Evolutionary conservation across 2,888 invertebrate genomes (phyloP).

Genomic region (Aplocera efformata): DNA sequence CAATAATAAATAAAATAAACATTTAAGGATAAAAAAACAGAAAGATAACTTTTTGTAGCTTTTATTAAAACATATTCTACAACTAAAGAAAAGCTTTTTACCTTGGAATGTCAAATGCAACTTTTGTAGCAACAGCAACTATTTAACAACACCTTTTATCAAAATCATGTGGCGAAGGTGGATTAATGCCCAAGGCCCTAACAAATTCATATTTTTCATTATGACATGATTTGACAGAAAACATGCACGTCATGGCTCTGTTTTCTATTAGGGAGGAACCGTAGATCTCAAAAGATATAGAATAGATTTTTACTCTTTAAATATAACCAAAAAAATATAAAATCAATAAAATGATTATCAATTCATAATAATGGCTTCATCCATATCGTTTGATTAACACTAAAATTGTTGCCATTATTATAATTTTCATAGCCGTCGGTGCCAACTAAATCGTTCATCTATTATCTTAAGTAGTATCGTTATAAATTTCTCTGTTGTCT

Average conservation of each 20-base stretch:
- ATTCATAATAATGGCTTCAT: too few species aligned
- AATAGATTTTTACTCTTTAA: slow-evolving; percentile 8
- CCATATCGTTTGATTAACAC: not conserved
- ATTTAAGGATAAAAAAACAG: too few species aligned
- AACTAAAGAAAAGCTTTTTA: too few species aligned
- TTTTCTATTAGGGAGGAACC: slow-evolving; percentile 52
- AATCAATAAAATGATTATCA: not conserved
- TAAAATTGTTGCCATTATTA: too few species aligned
- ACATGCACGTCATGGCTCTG: slow-evolving; percentile 57
- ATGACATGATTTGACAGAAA: slow-evolving; percentile 68
- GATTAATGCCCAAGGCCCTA: slow-evolving; percentile 55
- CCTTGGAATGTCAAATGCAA: too few species aligned
- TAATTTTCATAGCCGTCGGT: not conserved
- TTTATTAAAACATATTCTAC: too few species aligned
- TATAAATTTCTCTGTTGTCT: slow-evolving; percentile 14
- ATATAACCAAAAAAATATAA: too few species aligned
- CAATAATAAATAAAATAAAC: too few species aligned
- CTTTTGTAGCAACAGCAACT: too few species aligned
- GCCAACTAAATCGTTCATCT: slow-evolving; percentile 3
- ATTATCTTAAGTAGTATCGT: slow-evolving; percentile 13
- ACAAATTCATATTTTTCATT: slow-evolving; percentile 68
- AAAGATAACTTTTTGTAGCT: too few species aligned
- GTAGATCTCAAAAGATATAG: slow-evolving; percentile 41
- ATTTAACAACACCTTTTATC: slow-evolving; percentile 38
- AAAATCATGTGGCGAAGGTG: slow-evolving; percentile 48